A percentile compares a stretch with the other conserved stretches of the same genome.
Evolutionary conservation across 1,140 invertebrate species (phyloP).

Genomic region (Cyclina sinensis): DNA sequence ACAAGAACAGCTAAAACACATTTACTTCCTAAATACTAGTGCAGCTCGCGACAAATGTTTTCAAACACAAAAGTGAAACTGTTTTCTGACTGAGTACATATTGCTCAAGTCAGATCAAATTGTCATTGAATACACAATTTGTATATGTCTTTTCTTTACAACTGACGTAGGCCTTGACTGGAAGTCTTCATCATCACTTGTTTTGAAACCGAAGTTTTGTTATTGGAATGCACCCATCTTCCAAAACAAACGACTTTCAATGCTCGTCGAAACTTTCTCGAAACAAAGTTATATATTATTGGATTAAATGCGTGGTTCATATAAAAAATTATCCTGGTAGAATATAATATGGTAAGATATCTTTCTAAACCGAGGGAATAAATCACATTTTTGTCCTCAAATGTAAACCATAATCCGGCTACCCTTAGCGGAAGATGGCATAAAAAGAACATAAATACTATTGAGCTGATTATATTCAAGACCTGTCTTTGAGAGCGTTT

Average conservation of each 20-base stretch:
- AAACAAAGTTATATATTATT: conserved; percentile 80
- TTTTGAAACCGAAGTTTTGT: neutral
- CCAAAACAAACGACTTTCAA: neutral
- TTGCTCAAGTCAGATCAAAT: too few species aligned
- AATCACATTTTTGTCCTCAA: conserved; percentile 39
- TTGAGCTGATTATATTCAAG: conserved; percentile 71
- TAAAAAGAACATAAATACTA: conserved; percentile 78
- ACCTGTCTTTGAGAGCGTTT: conserved; percentile 8
- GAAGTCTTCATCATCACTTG: neutral
- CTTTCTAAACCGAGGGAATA: neutral
- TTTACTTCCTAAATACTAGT: too few species aligned
- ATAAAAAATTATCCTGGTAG: conserved; percentile 74
- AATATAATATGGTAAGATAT: conserved; percentile 71
- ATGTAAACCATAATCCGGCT: conserved; percentile 72
- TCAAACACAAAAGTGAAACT: too few species aligned
- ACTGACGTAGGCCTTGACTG: neutral
- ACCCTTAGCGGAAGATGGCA: conserved; percentile 77
- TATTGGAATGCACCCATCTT: neutral
- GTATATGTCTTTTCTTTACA: too few species aligned
- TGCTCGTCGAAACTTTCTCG: conserved; percentile 58
- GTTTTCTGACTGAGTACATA: too few species aligned
- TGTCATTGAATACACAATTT: too few species aligned
- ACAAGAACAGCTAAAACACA: too few species aligned
- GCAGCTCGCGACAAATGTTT: too few species aligned
- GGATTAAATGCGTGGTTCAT: conserved; percentile 78